Conservation (phyloP, 2,797 vertebrate species). For the Myripristis murdjan region DNA sequence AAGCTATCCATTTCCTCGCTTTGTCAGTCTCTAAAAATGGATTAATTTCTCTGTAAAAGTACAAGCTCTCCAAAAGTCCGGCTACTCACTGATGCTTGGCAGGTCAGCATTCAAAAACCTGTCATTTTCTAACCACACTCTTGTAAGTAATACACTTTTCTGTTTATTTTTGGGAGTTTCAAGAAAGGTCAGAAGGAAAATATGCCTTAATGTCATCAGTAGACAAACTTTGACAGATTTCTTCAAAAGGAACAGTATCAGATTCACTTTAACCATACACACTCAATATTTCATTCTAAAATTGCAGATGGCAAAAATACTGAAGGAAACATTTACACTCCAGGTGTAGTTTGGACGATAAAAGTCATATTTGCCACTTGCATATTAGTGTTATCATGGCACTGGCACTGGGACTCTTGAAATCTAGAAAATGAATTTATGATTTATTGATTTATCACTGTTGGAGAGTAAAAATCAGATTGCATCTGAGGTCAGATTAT, state of each 20-base stretch:
- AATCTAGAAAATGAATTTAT: constrained; percentile 40
- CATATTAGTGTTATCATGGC: constrained; percentile 26
- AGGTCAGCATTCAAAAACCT: constrained; percentile 31
- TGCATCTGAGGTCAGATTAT: not conserved
- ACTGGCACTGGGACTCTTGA: constrained; percentile 74
- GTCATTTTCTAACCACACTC: constrained; percentile 39
- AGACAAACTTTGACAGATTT: constrained; percentile 58
- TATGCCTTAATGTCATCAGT: constrained; percentile 77
- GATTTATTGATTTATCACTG: constrained; percentile 32
- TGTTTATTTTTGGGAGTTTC: constrained; percentile 51
- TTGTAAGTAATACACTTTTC: constrained; percentile 62
- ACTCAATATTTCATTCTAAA: constrained; percentile 27
- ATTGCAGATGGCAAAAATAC: constrained; percentile 7
- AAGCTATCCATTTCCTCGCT: constrained; percentile 62
- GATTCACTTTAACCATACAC: constrained; percentile 40
- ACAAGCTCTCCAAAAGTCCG: constrained; percentile 35
- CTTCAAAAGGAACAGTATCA: constrained; percentile 41
- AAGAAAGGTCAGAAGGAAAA: constrained; percentile 52
- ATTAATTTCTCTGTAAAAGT: constrained; percentile 45
- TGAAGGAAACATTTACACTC: constrained; percentile 10
- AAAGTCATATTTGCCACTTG: constrained; percentile 32
- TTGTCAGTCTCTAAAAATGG: constrained; percentile 45
- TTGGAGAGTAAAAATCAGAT: constrained; percentile 25
- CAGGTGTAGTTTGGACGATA: constrained; percentile 30
- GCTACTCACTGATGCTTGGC: constrained; percentile 35